Base-by-base conservation (phyloP, 2,797 vertebrate species). In the Pyrocephalus nanus region DNA sequence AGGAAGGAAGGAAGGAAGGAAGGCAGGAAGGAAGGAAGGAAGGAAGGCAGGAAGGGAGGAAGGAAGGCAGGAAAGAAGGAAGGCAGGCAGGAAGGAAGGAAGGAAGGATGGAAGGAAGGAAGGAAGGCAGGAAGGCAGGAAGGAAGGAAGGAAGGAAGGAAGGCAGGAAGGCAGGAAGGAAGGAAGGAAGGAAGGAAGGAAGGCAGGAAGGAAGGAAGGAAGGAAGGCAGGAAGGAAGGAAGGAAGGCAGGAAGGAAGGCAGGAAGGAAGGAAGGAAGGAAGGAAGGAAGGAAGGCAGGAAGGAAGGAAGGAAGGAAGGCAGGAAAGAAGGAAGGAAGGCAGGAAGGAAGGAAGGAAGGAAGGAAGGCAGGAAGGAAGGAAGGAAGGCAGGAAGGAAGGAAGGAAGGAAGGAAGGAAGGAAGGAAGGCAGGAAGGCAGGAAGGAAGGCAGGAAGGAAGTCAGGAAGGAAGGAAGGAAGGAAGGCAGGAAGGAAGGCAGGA, bases 121-220 rank as follows among this genome's bases (percentile, higher is more conserved):
- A 4, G 2, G 2, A 3, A 3, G 47, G 14, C 38, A 50, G 25
- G 48, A 5, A 8, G 3, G 11, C 38, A 30, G 15, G 4, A 22
- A 47, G 21, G 45, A 22, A 22, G 43, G 43, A 21, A 20, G 43
- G 47, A 12, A 38, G 36, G 11, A 21, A 30, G 4, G 6, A 19
- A 61, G 4, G n/a, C n/a, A n/a, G n/a, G n/a, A n/a, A n/a, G n/a
- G n/a, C n/a, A n/a, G n/a, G n/a, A n/a, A n/a, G n/a, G n/a, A n/a
- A n/a, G n/a, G n/a, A n/a, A n/a, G 13, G 14, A 50, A 50, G 17
- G 53, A 20, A 55, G 32, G 1, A 8, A 4, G 2, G 2, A 3
- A 3, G 47, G 14, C 38, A 50, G 25, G 48, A 5, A 8, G 3
- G 11, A 11, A 30, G 15, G 4, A 22, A 47, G 21, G 45, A 22